Base-by-base conservation (phyloP, 2,797 vertebrate genomes). In the Knipowitschia caucasica region DNA sequence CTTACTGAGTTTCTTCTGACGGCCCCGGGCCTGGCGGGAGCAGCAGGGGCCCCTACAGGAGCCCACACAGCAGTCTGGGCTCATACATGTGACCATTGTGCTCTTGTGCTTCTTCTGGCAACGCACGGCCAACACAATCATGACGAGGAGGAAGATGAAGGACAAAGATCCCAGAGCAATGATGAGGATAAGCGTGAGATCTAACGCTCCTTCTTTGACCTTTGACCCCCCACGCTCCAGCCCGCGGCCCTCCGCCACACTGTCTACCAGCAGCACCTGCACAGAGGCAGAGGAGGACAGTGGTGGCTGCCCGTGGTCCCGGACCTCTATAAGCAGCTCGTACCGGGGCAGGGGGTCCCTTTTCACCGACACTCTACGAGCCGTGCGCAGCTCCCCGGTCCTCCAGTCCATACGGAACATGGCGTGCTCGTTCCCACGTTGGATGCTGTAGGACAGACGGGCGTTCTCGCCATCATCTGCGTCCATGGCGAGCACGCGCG, bases 81-180 rank as follows among this genome's bases (percentile, higher is more conserved):
- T 90, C 84, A 96, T 79, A 72, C 96, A 98, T 21, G 93, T 94
- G 86, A 96, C 96, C 52, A 98, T 88, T 80, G 90, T 98, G 39
- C 98, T 88, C 82, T 99, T 98, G 71, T 97, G 98, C 85, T 98
- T 95, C 75, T 99, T 98, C 67, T 95, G 95, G 85, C 95, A 99
- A 43, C 95, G 92, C 73, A 99, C 93, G 0, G 96, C 96, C 72
- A 99, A 84, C 56, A 95, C 94, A n/a, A 99, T 98, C 96, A 99
- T 99, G 50, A 95, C 95, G 69, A 99, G 86, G 31, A 99, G 91
- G 74, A 99, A 98, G 74, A 99, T 86, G 82, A 98, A 98, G 45
- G 95, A 97, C 35, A 99, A 93, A 0, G 95, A 96, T 53, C 94
- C 95, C 73, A 99, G 86, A 0, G 95, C 94, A 17, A 99, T 95